Conservation (phyloP, 2,797 vertebrate species). For the Spea hammondii region DNA sequence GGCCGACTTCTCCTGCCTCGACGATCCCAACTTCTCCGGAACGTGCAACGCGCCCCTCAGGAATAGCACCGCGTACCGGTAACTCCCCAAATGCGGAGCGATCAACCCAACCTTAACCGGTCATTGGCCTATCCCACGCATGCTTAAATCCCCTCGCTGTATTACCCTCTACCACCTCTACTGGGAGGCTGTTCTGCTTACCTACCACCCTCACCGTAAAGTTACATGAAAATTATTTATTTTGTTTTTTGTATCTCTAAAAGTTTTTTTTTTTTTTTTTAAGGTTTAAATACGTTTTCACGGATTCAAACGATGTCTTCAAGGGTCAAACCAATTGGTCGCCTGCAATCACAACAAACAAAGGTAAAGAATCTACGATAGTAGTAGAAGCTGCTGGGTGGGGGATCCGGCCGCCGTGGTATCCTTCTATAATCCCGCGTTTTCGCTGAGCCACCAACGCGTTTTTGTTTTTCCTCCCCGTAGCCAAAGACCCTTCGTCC, state of each 20-base stretch:
- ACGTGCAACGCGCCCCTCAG: conserved; percentile 5
- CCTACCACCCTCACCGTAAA: no score
- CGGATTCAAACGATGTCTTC: conserved; percentile 51
- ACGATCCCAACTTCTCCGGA: not conserved
- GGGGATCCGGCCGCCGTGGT: not conserved
- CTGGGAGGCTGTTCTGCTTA: no score
- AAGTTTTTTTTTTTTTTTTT: not conserved
- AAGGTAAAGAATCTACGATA: conserved; percentile 54
- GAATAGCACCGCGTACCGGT: not conserved
- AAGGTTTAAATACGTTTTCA: conserved; percentile 67
- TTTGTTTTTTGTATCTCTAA: not conserved
- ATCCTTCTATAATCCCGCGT: no score
- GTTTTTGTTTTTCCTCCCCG: not conserved
- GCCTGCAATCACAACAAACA: conserved; percentile 59
- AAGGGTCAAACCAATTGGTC: conserved; percentile 67
- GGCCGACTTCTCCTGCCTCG: not conserved
- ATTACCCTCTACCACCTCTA: no score
- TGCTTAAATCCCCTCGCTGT: no score
- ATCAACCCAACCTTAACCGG: no score
- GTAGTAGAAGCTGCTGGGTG: not conserved
- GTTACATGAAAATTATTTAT: no score
- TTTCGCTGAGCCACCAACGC: not conserved
- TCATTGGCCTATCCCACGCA: no score
- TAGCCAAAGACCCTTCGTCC: conserved; percentile 47
- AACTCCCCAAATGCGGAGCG: not conserved